Conservation (phyloP, 2,113 vertebrate species). For the Corynorhinus townsendii region DNA sequence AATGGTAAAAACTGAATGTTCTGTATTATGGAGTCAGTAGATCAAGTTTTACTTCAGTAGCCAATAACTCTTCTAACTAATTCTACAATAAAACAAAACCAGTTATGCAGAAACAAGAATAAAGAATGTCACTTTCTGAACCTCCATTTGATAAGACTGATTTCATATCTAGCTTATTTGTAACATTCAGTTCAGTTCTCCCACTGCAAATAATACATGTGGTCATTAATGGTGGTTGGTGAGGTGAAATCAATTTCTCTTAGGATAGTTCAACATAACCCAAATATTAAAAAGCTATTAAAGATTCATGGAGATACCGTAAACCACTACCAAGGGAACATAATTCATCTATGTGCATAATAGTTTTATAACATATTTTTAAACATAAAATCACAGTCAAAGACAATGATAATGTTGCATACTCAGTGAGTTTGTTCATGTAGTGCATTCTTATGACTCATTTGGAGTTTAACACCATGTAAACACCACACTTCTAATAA, state of each 20-base stretch:
- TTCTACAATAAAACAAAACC: conserved; percentile 50
- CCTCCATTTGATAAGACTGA: conserved; percentile 28
- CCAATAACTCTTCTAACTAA: conserved; percentile 53
- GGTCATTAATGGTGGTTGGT: neutral
- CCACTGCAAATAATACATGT: conserved; percentile 29
- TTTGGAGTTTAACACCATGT: conserved; percentile 53
- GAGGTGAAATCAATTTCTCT: conserved; percentile 2
- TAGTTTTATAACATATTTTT: conserved; percentile 52
- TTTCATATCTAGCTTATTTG: conserved; percentile 39
- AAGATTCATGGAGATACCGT: conserved; percentile 30
- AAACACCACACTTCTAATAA: conserved; percentile 49
- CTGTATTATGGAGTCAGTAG: conserved; percentile 44
- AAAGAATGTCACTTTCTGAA: conserved; percentile 44
- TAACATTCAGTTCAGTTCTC: conserved; percentile 35
- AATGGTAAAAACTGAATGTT: conserved; percentile 54
- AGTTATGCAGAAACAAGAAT: conserved; percentile 53
- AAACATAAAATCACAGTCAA: conserved; percentile 53
- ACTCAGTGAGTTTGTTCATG: conserved; percentile 75
- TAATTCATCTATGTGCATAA: conserved; percentile 35
- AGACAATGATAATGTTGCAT: conserved; percentile 67
- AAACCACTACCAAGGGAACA: conserved; percentile 53
- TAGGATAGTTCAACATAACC: conserved; percentile 28
- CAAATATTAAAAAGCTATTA: conserved; percentile 39
- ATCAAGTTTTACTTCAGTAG: conserved; percentile 47
- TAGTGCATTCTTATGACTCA: conserved; percentile 74